Evolutionary conservation across 1,140 invertebrate genomes (phyloP).

Genomic region (Tetraneura akinire): DNA sequence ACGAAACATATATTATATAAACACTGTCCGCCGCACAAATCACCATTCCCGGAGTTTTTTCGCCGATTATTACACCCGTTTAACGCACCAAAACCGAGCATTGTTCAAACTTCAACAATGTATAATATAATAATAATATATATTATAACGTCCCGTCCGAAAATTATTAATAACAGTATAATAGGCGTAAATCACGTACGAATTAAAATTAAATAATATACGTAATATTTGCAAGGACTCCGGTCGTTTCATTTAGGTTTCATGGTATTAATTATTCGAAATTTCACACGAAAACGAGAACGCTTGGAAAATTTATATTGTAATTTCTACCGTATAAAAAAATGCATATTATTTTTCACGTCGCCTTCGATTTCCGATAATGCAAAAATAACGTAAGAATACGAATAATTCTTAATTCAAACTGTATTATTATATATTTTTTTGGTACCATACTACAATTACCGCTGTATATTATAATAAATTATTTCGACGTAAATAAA

Average conservation of each 20-base stretch:
- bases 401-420: too few relatives aligned
- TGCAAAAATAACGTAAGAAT: too few relatives aligned
- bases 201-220: conserved; percentile 20
- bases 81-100: background rate
- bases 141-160: background rate
- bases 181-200: background rate
- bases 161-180: background rate
- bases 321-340: too few relatives aligned
- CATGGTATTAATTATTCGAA: background rate
- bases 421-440: too few relatives aligned
- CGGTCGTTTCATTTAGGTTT: background rate
- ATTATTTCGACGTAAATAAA: too few relatives aligned
- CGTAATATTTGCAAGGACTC: background rate
- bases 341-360: too few relatives aligned
- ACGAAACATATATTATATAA: too few relatives aligned
- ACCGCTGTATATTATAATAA: too few relatives aligned
- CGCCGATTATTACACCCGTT: background rate
- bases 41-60: background rate
- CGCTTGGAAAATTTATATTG: too few relatives aligned
- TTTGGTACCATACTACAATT: too few relatives aligned
- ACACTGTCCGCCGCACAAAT: background rate
- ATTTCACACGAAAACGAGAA: background rate
- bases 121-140: too few relatives aligned
- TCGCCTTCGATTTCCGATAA: too few relatives aligned
- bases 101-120: background rate